Base-by-base conservation (phyloP, 1,140 invertebrate species). In the Drosophila athabasca region DNA sequence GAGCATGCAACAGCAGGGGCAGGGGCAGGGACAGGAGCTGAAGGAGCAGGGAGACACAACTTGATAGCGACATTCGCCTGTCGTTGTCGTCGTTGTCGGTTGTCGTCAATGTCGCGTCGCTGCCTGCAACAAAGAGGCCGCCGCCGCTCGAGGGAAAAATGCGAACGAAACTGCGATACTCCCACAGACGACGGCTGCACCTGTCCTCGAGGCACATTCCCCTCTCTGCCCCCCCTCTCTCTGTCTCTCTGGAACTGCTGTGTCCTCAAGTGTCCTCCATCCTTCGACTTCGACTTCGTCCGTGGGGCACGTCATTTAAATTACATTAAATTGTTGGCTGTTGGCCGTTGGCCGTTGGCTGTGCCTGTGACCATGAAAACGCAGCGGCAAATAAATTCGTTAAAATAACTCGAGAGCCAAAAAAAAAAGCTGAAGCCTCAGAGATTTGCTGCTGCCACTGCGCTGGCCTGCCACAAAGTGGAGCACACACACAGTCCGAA, bases 321-420 rank as follows among this genome's bases (percentile, higher is more conserved):
- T 90, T 90, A 90, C 89, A 90, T 90, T 90, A 90, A 90, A 90
- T 90, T 90, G 84, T 90, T 75, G 35, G 35, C 31, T 35, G 35
- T 9, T 35, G 29, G 29, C 29, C 7, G 29, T 31, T 31, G 31
- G 9, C 31, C 11, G 31, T 11, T 35, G 29, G 29, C 8, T 9
- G 31, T 31, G 31, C 31, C 80, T 78, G 77, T 85, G 85, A 90
- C 79, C 77, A 90, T 85, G 81, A 81, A 89, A 90, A 70, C 35
- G 87, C 76, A 76, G 79, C 73, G 74, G 82, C 87, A 90, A 90
- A 90, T 90, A 90, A 90, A 90, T 90, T 90, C 87, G 87, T 90
- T 90, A 87, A 90, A 90, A 87, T 88, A 88, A 88, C 83, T 88
- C 69, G 76, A 79, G 87, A 88, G 78, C 77, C 65, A 44, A 74